Percentiles rank a stretch among this genome's conserved stretches.
Conservation (phyloP, 1,140 invertebrate species). For the Dolichoris vasculosae region DNA sequence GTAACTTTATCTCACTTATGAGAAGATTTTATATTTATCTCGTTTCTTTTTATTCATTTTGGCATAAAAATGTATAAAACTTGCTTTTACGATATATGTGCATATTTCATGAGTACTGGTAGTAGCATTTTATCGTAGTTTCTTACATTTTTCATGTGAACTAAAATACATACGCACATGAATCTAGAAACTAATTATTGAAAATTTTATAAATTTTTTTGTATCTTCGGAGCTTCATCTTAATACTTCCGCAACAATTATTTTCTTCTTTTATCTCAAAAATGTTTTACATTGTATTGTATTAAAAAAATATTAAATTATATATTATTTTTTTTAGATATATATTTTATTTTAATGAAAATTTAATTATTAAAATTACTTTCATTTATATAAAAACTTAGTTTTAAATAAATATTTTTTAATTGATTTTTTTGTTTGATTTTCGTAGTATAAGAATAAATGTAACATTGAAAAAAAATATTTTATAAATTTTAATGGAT, state of each 20-base stretch:
- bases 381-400: too few relatives aligned
- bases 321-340: not conserved
- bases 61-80: not conserved
- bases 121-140: constrained; percentile 14
- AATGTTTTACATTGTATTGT: not conserved
- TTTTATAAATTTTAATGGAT: too few relatives aligned
- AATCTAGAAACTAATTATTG: not conserved
- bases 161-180: not conserved
- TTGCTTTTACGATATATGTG: not conserved
- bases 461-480: too few relatives aligned
- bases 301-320: not conserved
- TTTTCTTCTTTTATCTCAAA: not conserved
- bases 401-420: too few relatives aligned
- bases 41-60: not conserved
- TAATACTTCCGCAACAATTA: too few relatives aligned
- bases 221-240: not conserved
- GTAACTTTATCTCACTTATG: not conserved
- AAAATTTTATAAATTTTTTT: too few relatives aligned
- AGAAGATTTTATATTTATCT: not conserved
- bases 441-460: too few relatives aligned
- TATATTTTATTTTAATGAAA: not conserved
- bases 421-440: too few relatives aligned
- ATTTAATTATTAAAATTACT: too few relatives aligned
- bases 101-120: not conserved
- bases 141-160: not conserved